phyloP scores from a whole-genome alignment of 2,888 invertebrate genomes.

The Caenorhabditis parvicauda region DNA sequence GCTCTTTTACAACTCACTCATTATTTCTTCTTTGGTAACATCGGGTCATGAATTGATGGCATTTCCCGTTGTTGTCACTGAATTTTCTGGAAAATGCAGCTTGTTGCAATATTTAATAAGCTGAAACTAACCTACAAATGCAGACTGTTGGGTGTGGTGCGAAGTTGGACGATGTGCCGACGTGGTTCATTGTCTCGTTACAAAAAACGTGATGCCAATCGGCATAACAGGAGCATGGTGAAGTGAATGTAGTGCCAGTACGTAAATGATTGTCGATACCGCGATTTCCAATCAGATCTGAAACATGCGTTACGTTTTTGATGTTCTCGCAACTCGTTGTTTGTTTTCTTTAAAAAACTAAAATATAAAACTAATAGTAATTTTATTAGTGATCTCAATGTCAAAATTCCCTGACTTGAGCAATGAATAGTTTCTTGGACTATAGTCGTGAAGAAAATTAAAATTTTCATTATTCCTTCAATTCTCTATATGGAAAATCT shows the following conservation, averaged over 20 bases:
- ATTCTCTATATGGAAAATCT: too few species aligned
- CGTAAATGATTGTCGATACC: slow-evolving; percentile 22
- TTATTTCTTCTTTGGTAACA: slow-evolving; percentile 35
- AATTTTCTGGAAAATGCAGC: slow-evolving; percentile 34
- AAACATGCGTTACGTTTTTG: too few species aligned
- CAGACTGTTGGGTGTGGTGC: slow-evolving; percentile 33
- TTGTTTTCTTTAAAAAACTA: neutral
- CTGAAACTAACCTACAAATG: slow-evolving; percentile 23
- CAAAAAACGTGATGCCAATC: slow-evolving; percentile 41
- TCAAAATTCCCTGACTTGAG: too few species aligned
- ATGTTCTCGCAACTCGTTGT: neutral
- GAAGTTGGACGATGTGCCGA: slow-evolving; percentile 1
- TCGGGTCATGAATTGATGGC: slow-evolving; percentile 48
- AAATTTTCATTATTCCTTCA: too few species aligned
- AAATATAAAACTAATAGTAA: neutral
- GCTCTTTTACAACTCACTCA: slow-evolving; percentile 12
- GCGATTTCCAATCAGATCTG: slow-evolving; percentile 21
- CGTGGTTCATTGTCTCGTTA: slow-evolving; percentile 22
- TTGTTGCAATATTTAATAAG: neutral
- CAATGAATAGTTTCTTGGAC: too few species aligned
- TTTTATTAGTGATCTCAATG: too few species aligned
- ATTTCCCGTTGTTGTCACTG: slow-evolving; percentile 34
- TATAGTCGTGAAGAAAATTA: too few species aligned
- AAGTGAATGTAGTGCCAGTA: slow-evolving; percentile 25
- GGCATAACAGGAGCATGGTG: slow-evolving; percentile 28